Conservation (phyloP, 2,888 invertebrate genomes). For the Spodoptera picta region DNA sequence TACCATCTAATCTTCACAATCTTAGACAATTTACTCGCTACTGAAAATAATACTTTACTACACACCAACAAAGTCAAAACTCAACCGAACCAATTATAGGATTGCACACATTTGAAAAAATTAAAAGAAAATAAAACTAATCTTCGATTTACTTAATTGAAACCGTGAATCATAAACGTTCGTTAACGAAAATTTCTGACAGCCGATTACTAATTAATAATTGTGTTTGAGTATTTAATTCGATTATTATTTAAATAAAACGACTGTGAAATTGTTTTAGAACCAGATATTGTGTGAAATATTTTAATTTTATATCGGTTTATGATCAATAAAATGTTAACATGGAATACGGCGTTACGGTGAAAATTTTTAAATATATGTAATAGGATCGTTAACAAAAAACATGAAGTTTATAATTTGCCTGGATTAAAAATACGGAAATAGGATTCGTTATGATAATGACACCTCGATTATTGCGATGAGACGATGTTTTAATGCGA, state of each 20-base stretch:
- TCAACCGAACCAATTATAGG: constrained; percentile 2
- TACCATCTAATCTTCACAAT: neutral
- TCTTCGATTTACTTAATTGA: constrained; percentile 59
- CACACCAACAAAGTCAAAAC: neutral
- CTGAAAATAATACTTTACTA: neutral
- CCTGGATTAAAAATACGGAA: constrained; percentile 30
- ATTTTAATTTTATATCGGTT: constrained; percentile 46
- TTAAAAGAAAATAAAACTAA: constrained; percentile 52
- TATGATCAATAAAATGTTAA: constrained; percentile 39
- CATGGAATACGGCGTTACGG: constrained; percentile 42
- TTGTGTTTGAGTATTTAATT: constrained; percentile 58
- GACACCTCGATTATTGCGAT: neutral
- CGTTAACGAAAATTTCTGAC: constrained; percentile 55
- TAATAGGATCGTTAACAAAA: constrained; percentile 31
- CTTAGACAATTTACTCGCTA: neutral
- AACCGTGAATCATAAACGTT: constrained; percentile 61
- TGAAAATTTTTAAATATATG: constrained; percentile 38
- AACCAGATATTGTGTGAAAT: constrained; percentile 57
- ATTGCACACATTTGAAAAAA: constrained; percentile 44
- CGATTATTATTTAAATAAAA: constrained; percentile 52
- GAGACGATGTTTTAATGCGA: constrained; percentile 7
- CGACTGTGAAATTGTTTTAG: constrained; percentile 58
- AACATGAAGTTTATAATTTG: constrained; percentile 35
- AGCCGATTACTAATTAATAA: constrained; percentile 56
- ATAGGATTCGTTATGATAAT: neutral